Percentiles rank a stretch among this genome's conserved stretches.
Conservation (phyloP, 2,888 invertebrate species). For the Cactoblastis cactorum region DNA sequence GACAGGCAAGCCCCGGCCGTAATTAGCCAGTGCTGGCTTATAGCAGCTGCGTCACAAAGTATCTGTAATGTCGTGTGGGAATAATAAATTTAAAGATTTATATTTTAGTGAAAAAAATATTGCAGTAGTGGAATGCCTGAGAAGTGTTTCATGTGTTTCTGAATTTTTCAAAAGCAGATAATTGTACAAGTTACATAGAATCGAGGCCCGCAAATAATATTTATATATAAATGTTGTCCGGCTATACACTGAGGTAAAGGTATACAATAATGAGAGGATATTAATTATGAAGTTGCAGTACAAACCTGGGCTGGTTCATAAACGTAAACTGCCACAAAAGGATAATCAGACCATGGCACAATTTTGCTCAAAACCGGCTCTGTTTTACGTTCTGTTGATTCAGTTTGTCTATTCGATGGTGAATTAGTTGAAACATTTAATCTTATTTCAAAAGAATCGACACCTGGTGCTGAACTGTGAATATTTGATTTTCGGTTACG, state of each 20-base stretch:
- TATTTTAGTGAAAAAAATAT: too few species aligned
- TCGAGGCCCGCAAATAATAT: too few species aligned
- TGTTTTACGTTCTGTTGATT: not conserved
- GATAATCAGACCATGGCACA: conserved; percentile 49
- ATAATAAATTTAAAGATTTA: too few species aligned
- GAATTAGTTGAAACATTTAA: not conserved
- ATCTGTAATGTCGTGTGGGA: conserved; percentile 41
- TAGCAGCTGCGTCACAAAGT: conserved; percentile 59
- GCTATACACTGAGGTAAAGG: too few species aligned
- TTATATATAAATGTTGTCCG: too few species aligned
- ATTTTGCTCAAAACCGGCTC: conserved; percentile 19
- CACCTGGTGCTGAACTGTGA: not conserved
- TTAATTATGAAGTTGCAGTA: too few species aligned
- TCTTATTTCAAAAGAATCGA: not conserved
- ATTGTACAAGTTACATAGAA: too few species aligned
- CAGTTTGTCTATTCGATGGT: not conserved
- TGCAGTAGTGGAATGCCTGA: too few species aligned
- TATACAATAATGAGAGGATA: too few species aligned
- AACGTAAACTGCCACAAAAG: conserved; percentile 57
- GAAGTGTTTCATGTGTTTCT: too few species aligned
- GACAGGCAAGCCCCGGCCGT: conserved; percentile 58
- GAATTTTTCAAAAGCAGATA: too few species aligned
- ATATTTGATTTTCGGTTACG: not conserved
- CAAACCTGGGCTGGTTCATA: conserved; percentile 60
- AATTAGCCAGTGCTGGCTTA: conserved; percentile 61